phyloP scores from a whole-genome alignment of 1,140 invertebrate genomes.

The Geopemphigus sp. region DNA sequence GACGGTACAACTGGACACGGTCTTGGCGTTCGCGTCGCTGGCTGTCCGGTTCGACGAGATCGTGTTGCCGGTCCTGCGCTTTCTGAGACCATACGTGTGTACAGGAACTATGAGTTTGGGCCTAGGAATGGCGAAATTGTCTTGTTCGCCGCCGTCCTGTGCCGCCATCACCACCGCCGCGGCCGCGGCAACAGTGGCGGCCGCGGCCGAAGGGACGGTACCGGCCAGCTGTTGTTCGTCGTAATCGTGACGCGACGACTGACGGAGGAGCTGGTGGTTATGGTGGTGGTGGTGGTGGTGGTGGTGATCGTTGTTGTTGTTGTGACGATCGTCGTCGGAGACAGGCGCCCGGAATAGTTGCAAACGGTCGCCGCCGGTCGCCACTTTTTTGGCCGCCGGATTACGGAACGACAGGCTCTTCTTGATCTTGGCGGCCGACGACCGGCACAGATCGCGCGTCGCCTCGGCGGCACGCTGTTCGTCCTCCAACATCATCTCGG shows the following conservation, averaged over 20 bases:
- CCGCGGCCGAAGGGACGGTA: background rate
- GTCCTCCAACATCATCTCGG: slow-evolving; percentile 33
- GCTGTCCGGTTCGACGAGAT: slow-evolving; percentile 55
- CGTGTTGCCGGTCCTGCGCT: slow-evolving; percentile 71
- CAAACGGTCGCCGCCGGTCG: slow-evolving; percentile 1
- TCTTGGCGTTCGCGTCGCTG: slow-evolving; percentile 56
- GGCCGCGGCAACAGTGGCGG: background rate
- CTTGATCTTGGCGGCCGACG: slow-evolving; percentile 35
- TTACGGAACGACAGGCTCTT: slow-evolving; percentile 32
- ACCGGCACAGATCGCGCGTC: slow-evolving; percentile 2
- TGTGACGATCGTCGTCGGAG: background rate
- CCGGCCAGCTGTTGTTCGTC: background rate
- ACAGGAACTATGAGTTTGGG: slow-evolving; percentile 82
- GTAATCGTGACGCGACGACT: background rate
- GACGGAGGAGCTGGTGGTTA: background rate
- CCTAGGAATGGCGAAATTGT: slow-evolving; percentile 71
- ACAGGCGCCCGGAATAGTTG: background rate
- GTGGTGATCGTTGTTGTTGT: background rate
- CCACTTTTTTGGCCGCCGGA: slow-evolving; percentile 25
- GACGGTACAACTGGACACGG: slow-evolving; percentile 53
- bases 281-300: background rate
- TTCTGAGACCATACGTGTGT: slow-evolving; percentile 76
- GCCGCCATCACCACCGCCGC: background rate
- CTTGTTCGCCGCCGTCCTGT: background rate
- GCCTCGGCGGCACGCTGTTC: slow-evolving; percentile 9